Conservation (phyloP, 92 coral and sea anemone species). For the Muricea muricata region DNA sequence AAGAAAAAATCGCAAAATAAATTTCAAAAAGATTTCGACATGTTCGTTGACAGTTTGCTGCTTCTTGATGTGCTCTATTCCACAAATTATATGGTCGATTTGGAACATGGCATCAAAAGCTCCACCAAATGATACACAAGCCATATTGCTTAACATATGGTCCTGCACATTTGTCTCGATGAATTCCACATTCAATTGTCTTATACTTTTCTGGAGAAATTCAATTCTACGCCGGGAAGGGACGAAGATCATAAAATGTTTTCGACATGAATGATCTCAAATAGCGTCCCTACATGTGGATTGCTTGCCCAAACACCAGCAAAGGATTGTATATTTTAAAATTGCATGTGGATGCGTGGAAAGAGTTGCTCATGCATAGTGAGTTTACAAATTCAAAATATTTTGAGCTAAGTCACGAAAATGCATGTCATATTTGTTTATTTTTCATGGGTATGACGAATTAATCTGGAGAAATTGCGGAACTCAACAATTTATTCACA, state of each 20-base stretch:
- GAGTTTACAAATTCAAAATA: too few relatives aligned
- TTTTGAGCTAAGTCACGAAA: too few relatives aligned
- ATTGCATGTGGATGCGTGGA: too few relatives aligned
- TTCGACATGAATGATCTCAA: background rate
- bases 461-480: too few relatives aligned
- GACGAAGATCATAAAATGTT: background rate
- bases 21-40: background rate
- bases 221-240: background rate
- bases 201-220: background rate
- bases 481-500: too few relatives aligned
- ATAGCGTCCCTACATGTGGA: too few relatives aligned
- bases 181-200: background rate
- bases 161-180: background rate
- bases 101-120: background rate
- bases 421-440: too few relatives aligned
- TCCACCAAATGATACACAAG: too few relatives aligned
- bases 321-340: too few relatives aligned
- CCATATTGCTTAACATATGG: background rate
- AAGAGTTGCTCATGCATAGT: too few relatives aligned
- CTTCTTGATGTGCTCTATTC: background rate
- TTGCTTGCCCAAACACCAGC: too few relatives aligned
- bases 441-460: too few relatives aligned
- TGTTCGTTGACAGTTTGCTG: background rate
- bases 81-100: background rate
- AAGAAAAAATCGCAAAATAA: background rate